Base-by-base conservation (phyloP, 1,140 invertebrate genomes). In the Psilanteris sp. region DNA sequence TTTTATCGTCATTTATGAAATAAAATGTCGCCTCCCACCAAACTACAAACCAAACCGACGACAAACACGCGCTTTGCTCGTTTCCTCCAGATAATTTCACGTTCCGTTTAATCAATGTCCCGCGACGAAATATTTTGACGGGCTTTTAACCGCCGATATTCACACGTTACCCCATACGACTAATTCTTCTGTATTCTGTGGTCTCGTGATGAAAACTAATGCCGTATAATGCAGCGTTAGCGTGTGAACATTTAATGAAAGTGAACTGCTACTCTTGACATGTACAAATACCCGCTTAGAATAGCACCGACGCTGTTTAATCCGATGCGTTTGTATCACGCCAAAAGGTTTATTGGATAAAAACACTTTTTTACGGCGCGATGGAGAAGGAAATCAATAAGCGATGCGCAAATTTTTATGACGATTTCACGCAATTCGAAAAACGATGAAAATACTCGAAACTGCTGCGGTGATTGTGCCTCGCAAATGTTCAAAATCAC, bases 1-100 rank as follows among this genome's bases (percentile, higher is more conserved):
- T 55, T 75, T 76, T 76, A 76, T 68, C 57, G 46, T 31, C 52
- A 20, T 32, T 44, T 39, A 54, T 71, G 52, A 71, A 26, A 29
- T 26, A 26, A 26, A 26, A 26, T 10, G 9, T 29, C 27, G 27
- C 10, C 27, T 5, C 27, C 7, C 27, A 2, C 1, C 1, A 1
- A 1, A 6, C 24, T 8, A 2, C 24, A 2, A 6, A 4, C 7
- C 24, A 4, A 6, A 2, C 11, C 39, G 10, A 13, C 8, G 44
- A 43, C 44, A 43, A 54, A 52, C 44, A 48, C 7, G n/a, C 16
- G n/a, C 1, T 9, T 18, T 14, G 4, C 8, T 15, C 7, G 14
- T 36, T 52, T 27, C 8, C 29, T 29, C 8, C 8, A 37, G 41
- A 37, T 67, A 46, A 67, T 57, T 70, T 52, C 9, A 37, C 24